These are phyloP conservation scores for Cygnus atratus DNA, from an alignment of 2,113 vertebrate species.

Conservation along the genomic window DNA sequence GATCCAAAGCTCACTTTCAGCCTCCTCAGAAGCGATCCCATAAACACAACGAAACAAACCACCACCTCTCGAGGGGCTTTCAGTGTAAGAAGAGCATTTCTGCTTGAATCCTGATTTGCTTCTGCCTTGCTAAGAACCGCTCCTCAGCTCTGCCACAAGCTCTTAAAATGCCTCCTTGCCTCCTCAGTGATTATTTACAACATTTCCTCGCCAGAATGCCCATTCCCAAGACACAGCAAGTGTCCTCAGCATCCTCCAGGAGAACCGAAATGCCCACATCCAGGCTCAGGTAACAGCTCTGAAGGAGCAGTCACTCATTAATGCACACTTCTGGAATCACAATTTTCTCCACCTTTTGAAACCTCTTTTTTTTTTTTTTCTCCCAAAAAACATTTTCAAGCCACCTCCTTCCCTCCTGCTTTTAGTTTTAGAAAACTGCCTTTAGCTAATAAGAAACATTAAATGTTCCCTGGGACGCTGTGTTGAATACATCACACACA, in stretches of 20 bases:
- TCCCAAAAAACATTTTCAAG: background rate
- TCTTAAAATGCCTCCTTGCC: background rate
- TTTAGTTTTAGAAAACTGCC: background rate
- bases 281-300: background rate
- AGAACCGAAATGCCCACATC: background rate
- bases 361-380: fast-evolving
- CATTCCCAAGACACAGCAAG: background rate
- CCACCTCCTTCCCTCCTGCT: background rate
- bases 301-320: background rate
- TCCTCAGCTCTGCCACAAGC: background rate
- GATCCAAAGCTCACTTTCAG: background rate
- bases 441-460: slow-evolving; percentile 11
- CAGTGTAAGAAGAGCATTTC: background rate
- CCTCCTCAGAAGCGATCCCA: background rate
- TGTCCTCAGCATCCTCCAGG: background rate
- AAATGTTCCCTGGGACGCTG: background rate
- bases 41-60: background rate
- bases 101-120: background rate
- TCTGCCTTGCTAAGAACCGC: background rate
- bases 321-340: background rate
- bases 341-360: background rate
- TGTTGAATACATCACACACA: background rate
- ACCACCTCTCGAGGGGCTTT: background rate
- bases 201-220: background rate
- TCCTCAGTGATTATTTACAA: background rate